phyloP scores from a whole-genome alignment of 2,797 vertebrate species.

The Mormyrus proboscirostris region DNA sequence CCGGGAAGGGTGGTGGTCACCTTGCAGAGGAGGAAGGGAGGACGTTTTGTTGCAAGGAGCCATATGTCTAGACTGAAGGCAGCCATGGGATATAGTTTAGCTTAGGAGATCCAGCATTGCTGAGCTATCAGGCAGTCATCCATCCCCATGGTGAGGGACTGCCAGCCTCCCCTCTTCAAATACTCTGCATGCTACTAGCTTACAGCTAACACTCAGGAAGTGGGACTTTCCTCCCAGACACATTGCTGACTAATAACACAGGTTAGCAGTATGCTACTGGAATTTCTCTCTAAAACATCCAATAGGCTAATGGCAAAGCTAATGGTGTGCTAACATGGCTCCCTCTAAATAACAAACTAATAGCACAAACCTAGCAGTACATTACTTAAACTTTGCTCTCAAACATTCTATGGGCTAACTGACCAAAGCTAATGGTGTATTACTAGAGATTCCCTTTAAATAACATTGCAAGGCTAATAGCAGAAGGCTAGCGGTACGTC shows the following conservation, averaged over 20 bases:
- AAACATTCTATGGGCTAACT: not conserved
- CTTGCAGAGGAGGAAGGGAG: conserved; percentile 17
- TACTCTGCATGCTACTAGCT: not conserved
- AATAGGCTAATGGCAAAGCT: not conserved
- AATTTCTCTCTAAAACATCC: not conserved
- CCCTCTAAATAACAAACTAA: not conserved
- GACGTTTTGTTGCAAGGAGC: not conserved
- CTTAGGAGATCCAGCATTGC: not conserved
- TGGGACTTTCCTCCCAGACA: not conserved
- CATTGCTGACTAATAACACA: not conserved
- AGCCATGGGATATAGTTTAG: not conserved
- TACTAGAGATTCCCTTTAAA: not conserved
- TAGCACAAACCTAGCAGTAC: not conserved
- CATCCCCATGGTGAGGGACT: not conserved
- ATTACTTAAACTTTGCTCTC: not conserved
- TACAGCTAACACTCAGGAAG: not conserved
- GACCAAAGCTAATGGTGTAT: not conserved
- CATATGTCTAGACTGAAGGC: not conserved
- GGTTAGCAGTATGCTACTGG: not conserved
- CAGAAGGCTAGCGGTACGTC: not conserved
- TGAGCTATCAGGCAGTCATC: not conserved
- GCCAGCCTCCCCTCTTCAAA: not conserved
- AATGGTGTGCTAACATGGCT: not conserved
- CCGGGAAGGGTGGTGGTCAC: conserved; percentile 1
- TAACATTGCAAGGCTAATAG: not conserved